Base-by-base conservation (phyloP, 2,113 vertebrate genomes). In the Agelaius phoeniceus region DNA sequence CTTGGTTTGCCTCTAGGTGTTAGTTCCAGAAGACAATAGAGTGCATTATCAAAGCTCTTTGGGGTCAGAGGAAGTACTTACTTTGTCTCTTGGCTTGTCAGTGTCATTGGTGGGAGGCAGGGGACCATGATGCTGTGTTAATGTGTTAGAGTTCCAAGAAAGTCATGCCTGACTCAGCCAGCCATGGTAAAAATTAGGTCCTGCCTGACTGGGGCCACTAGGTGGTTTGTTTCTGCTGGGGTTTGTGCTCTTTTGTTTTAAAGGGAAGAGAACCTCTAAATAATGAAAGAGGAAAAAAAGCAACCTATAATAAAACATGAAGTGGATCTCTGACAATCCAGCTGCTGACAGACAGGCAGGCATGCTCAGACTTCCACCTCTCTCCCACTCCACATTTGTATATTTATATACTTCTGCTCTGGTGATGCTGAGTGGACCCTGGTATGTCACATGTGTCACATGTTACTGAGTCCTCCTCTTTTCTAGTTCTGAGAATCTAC, bases 101-200 rank as follows among this genome's bases (percentile, higher is more conserved):
- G 63, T n/a, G 22, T 68, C 6, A 1, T 8, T 37, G 57, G n/a
- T 75, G 69, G 35, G 43, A 89, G 61, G 52, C 6, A 14, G 22
- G 66, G 27, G 87, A 12, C 23, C 2, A 2, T 3, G 44, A 8
- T 72, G 78, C 44, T 77, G 31, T 28, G 10, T 65, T 58, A 16
- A 28, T 27, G 4, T 57, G 23, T 49, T 74, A 26, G 41, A 82
- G 75, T 75, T 49, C 78, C 52, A 48, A 94, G 44, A 48, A 37
- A 1, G 27, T 48, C 4, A 1, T 5, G 11, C 31, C 88, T 72
- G 46, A 73, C 15, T 84, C 76, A 27, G 49, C 69, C 73, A 79
- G 44, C 75, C 87, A 5, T 13, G 17, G 33, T 49, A 37, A 93
- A 73, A 97, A 95, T 52, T 91, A 39, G 91, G 89, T 96, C 87